Evolutionary conservation across 2,888 invertebrate genomes (phyloP).

Genomic region (Eupelmus urozonus): DNA sequence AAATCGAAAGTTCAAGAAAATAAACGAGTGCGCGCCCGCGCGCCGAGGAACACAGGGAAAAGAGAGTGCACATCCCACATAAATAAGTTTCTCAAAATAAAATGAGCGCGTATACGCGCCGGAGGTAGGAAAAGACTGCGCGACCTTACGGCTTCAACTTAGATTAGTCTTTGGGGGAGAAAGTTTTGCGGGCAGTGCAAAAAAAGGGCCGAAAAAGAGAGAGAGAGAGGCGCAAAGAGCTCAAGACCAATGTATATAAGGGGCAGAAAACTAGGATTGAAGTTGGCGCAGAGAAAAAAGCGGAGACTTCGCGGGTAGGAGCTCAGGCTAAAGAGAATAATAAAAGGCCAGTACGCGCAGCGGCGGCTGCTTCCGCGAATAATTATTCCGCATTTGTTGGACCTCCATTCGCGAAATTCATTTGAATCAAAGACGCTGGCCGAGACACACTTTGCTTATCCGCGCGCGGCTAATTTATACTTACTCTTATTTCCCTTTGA

Average conservation of each 20-base stretch:
- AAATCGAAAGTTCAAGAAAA: constrained; percentile 44
- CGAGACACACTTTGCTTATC: constrained; percentile 25
- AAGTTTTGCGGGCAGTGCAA: not conserved
- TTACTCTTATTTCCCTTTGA: constrained; percentile 17
- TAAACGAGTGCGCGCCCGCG: not conserved
- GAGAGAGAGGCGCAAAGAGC: constrained; percentile 5
- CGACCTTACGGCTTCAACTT: constrained; percentile 45
- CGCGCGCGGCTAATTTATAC: constrained; percentile 31
- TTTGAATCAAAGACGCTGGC: constrained; percentile 13
- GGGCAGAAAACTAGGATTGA: constrained; percentile 17
- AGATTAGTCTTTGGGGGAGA: constrained; percentile 53
- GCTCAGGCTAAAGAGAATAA: constrained; percentile 10
- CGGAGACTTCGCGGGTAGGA: not conserved
- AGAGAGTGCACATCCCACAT: constrained; percentile 18
- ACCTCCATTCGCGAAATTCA: constrained; percentile 28
- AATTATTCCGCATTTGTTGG: constrained; percentile 39
- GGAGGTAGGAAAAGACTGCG: not conserved
- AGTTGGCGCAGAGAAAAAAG: constrained; percentile 20
- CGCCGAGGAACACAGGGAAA: not conserved
- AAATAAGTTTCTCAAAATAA: constrained; percentile 49
- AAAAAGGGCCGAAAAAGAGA: too few relatives aligned
- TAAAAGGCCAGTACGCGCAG: not conserved
- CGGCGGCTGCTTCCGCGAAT: constrained; percentile 30
- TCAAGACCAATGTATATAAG: not conserved
- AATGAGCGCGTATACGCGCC: constrained; percentile 8